phyloP scores from a whole-genome alignment of 2,113 vertebrate species.

The Psophia crepitans region DNA sequence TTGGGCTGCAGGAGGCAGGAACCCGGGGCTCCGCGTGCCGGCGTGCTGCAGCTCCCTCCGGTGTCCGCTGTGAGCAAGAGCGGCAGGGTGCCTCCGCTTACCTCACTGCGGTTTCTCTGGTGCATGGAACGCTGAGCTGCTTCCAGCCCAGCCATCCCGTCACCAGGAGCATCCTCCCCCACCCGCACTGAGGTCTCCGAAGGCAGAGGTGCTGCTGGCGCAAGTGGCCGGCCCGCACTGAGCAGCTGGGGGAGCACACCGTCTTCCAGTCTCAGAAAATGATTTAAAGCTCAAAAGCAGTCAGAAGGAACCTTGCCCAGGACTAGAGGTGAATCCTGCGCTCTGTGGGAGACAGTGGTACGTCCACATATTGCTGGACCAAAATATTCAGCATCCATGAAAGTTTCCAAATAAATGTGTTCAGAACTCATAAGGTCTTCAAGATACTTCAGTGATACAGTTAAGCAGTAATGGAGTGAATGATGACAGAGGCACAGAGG shows the following conservation, averaged over 20 bases:
- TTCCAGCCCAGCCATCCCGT: background rate
- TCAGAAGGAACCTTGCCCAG: background rate
- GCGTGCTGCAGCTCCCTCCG: slow-evolving; percentile 38
- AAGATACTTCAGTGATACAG: background rate
- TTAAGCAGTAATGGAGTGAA: background rate
- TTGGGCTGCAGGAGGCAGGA: background rate
- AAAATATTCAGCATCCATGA: background rate
- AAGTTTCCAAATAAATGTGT: background rate
- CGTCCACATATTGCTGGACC: background rate
- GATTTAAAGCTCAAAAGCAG: background rate
- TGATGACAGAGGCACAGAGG: background rate
- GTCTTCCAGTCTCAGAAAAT: background rate
- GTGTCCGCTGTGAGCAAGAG: background rate
- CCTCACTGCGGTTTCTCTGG: background rate
- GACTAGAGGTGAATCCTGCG: background rate
- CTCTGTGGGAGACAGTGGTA: background rate
- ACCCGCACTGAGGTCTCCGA: background rate
- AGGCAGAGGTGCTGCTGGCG: background rate
- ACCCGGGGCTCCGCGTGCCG: background rate
- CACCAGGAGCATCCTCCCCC: background rate
- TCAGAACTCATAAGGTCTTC: background rate
- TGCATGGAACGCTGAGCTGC: too few relatives aligned
- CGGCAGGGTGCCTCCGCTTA: background rate
- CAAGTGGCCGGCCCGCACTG: background rate
- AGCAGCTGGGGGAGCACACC: background rate